Base-by-base conservation (phyloP, 37 sponge, comb jelly and placozoan species). In the Axinella damicornis region DNA sequence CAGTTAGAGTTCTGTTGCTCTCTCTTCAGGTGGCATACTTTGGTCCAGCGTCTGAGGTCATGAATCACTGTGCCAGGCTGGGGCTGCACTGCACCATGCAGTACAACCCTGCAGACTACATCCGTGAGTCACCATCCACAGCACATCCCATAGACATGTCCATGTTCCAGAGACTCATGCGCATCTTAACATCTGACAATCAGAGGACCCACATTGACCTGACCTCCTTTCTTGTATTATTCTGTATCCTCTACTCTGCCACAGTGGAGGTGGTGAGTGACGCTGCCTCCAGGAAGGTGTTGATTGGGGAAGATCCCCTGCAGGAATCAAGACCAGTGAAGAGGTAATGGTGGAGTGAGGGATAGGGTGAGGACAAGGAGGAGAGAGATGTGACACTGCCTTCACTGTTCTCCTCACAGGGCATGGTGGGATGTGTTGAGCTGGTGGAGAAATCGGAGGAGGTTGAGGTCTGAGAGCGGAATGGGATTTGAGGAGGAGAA, bases 31-130 rank as follows among this genome's bases (percentile, higher is more conserved):
- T 89, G 21, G 96, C 83, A n/a, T 95, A 95, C 76, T 85, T 73
- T 76, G 96, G 96, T 19, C 84, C 87, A 25, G 77, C 83, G 2
- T 67, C 69, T 1, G 24, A 59, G 27, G 94, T 82, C 19, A 16
- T 95, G 71, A 81, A 57, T 30, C 78, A 90, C 53, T 83, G 92
- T 38, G 35, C 65, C 54, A 65, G 59, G 33, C 34, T 64, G 22
- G 96, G 96, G 9, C 88, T 90, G 35, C 69, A 53, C 58, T 95
- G 96, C 56, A 71, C 84, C 22, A 57, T 69, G 19, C 87, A 92
- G 64, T 95, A 92, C 85, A 95, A 95, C 71, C 96, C 96, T 60
- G 96, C 93, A 28, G 96, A 95, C 58, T 93, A 67, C 63, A 81
- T 90, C 60, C 27, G 94, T 94, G 59, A 77, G 94, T 66, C 46